Evolutionary conservation across 2,888 invertebrate species (phyloP).

Genomic region (Nasonovia ribisnigri): DNA sequence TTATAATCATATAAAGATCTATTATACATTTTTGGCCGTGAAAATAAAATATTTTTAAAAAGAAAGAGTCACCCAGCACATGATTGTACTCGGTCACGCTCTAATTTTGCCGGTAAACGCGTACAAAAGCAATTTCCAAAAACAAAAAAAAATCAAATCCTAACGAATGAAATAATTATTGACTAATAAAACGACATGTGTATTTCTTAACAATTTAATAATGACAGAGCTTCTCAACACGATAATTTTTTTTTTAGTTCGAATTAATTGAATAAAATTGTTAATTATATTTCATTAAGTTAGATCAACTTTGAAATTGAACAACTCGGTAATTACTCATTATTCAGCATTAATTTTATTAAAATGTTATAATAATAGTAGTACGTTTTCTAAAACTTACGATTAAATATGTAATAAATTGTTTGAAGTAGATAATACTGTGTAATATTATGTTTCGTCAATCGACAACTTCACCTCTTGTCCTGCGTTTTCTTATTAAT

Average conservation of each 20-base stretch:
- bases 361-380: slow-evolving; percentile 14
- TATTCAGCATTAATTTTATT: background rate
- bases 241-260: background rate
- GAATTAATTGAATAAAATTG: background rate
- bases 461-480: slow-evolving; percentile 20
- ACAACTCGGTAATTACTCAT: background rate
- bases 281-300: background rate
- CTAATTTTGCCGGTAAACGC: slow-evolving; percentile 53
- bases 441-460: background rate
- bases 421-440: background rate
- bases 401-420: background rate
- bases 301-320: background rate
- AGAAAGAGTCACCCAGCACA: slow-evolving; percentile 27
- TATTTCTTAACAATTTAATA: background rate
- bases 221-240: background rate
- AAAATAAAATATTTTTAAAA: slow-evolving; percentile 18
- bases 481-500: slow-evolving; percentile 12
- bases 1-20: background rate
- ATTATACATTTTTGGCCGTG: background rate
- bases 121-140: slow-evolving; percentile 48
- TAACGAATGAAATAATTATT: slow-evolving; percentile 18
- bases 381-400: slow-evolving; percentile 6
- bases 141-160: background rate
- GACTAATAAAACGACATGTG: slow-evolving; percentile 19
- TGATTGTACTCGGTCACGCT: slow-evolving; percentile 46